Evolutionary conservation across 2,888 invertebrate genomes (phyloP).

Genomic region (Xanthorhoe spadicearia): DNA sequence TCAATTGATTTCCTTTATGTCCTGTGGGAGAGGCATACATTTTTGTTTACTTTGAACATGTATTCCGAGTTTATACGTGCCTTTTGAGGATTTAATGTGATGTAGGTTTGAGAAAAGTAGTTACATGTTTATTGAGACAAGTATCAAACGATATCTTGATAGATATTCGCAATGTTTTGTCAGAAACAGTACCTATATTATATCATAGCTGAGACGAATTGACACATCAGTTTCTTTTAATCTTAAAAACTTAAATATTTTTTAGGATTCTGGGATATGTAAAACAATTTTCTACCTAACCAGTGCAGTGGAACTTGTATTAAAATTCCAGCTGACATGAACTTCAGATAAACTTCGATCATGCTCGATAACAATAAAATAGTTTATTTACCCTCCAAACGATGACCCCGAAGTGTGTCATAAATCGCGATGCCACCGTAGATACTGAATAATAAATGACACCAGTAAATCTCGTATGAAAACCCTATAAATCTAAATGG

Average conservation of each 20-base stretch:
- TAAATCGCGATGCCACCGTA: conserved; percentile 77
- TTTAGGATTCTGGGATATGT: no score
- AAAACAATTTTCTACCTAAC: no score
- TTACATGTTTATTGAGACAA: neutral
- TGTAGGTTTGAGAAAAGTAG: conserved; percentile 7
- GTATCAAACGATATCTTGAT: neutral
- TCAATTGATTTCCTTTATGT: conserved; percentile 68
- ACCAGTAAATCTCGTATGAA: conserved; percentile 81
- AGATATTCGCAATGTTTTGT: no score
- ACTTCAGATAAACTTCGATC: neutral
- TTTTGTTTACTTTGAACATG: conserved; percentile 55
- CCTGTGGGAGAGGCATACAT: conserved; percentile 52
- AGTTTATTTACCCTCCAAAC: conserved; percentile 68
- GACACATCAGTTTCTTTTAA: no score
- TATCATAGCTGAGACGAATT: no score
- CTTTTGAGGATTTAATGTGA: conserved; percentile 24
- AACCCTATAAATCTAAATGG: conserved; percentile 78
- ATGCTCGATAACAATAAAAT: conserved; percentile 54
- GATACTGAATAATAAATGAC: conserved; percentile 82
- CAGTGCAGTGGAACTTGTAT: neutral
- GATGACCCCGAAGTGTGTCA: conserved; percentile 73
- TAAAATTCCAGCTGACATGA: neutral
- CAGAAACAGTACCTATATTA: no score
- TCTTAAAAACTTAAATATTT: no score
- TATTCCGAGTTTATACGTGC: conserved; percentile 39